Conservation (phyloP, 2,888 invertebrate genomes). For the Brachypalpus laphriformis region DNA sequence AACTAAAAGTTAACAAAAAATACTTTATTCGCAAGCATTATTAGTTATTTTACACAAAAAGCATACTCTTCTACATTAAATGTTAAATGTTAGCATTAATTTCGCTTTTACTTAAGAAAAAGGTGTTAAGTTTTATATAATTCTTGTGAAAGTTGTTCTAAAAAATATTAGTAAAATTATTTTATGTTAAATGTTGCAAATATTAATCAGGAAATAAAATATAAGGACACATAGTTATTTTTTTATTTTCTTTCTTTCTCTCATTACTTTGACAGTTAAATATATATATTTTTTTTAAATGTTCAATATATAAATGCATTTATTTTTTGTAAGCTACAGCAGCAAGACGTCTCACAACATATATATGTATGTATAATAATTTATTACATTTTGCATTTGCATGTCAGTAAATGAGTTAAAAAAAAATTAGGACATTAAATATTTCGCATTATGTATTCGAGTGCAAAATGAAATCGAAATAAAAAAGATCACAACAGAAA, state of each 20-base stretch:
- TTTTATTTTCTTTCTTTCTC: constrained; percentile 61
- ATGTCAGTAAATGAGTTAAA: constrained; percentile 66
- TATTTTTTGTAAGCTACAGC: constrained; percentile 60
- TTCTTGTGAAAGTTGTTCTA: constrained; percentile 33
- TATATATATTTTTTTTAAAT: constrained; percentile 32
- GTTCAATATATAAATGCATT: constrained; percentile 63
- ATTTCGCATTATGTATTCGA: constrained; percentile 58
- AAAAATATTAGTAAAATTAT: constrained; percentile 34
- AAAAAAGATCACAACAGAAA: constrained; percentile 64
- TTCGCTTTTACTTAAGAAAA: constrained; percentile 23
- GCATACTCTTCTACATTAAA: constrained; percentile 50
- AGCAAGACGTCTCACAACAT: constrained; percentile 76
- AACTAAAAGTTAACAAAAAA: constrained; percentile 60
- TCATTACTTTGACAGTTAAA: constrained; percentile 68
- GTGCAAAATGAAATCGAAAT: constrained; percentile 55
- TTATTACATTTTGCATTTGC: constrained; percentile 63
- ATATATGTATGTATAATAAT: constrained; percentile 70
- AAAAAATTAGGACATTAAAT: constrained; percentile 61
- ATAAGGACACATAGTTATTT: constrained; percentile 72
- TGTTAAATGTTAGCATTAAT: constrained; percentile 50
- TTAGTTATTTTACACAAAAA: constrained; percentile 47
- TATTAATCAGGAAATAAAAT: constrained; percentile 73
- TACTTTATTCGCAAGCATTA: constrained; percentile 68
- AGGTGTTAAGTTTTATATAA: constrained; percentile 17
- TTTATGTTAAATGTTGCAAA: constrained; percentile 55